Evolutionary conservation across 2,797 vertebrate species (phyloP).

Genomic region (Acrocephalus scirpaceus): DNA sequence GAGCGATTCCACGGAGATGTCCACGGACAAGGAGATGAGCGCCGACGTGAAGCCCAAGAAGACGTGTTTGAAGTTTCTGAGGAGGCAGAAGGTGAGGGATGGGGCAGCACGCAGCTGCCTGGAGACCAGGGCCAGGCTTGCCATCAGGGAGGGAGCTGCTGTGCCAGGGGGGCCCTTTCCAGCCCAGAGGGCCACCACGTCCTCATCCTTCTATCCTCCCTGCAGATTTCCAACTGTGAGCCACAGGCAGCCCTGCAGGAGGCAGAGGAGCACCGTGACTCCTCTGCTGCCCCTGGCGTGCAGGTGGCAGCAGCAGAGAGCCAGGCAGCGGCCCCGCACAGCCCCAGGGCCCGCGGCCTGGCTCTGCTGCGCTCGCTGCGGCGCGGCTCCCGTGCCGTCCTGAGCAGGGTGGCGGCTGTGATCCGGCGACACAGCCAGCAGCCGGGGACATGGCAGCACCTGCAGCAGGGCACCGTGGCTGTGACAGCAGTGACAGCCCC

Average conservation of each 20-base stretch:
- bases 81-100: not conserved
- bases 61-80: fast-evolving
- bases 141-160: not conserved
- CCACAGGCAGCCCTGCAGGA: not conserved
- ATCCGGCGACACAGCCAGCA: fast-evolving
- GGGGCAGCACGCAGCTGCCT: not conserved
- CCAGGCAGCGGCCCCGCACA: not conserved
- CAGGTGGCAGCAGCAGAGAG: not conserved
- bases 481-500: fast-evolving
- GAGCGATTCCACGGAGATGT: not conserved
- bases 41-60: fast-evolving
- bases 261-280: not conserved
- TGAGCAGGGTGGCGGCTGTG: no score
- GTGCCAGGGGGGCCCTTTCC: not conserved
- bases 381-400: no score
- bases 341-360: not conserved
- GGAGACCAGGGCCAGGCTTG: fast-evolving
- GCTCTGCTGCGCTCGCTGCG: no score
- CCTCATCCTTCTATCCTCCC: no score
- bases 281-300: fast-evolving
- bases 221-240: not conserved
- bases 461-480: fast-evolving
- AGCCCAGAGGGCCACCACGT: fast-evolving
- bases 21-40: not conserved
- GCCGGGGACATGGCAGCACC: not conserved